Percentiles rank a stretch among this genome's conserved stretches.
phyloP scores from a whole-genome alignment of 2,113 vertebrate species.

The Saccopteryx bilineata region DNA sequence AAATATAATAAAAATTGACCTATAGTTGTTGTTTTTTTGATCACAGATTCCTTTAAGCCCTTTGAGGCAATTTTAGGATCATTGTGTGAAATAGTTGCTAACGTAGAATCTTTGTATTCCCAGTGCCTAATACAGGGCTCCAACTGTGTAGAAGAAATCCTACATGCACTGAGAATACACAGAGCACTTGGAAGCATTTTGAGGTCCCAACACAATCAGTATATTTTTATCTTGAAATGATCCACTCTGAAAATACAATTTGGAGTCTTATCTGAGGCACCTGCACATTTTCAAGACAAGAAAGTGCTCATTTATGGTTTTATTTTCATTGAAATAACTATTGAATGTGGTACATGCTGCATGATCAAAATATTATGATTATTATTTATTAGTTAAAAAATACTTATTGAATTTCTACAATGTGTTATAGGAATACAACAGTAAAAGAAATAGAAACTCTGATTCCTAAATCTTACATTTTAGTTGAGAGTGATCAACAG shows the following conservation, averaged over 20 bases:
- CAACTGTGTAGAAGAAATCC: not conserved
- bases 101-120: not conserved
- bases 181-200: not conserved
- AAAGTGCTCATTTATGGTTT: not conserved
- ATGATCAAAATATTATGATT: not conserved
- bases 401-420: not conserved
- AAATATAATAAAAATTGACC: constrained; percentile 13
- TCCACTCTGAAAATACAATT: constrained; percentile 35
- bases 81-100: constrained; percentile 24
- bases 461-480: not conserved
- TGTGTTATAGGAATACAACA: not conserved
- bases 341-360: not conserved
- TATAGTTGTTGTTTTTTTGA: constrained; percentile 7
- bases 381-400: not conserved
- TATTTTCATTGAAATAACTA: constrained; percentile 43
- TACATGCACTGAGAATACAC: constrained; percentile 37
- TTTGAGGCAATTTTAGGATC: not conserved
- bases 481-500: not conserved
- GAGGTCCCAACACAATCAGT: constrained; percentile 25
- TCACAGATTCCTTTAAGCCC: constrained; percentile 44
- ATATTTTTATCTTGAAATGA: constrained; percentile 41
- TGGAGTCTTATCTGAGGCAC: not conserved
- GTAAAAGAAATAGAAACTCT: not conserved
- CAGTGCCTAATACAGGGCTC: not conserved
- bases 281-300: not conserved